Conservation (phyloP, 2,888 invertebrate genomes). For the Augiades crinisus region DNA sequence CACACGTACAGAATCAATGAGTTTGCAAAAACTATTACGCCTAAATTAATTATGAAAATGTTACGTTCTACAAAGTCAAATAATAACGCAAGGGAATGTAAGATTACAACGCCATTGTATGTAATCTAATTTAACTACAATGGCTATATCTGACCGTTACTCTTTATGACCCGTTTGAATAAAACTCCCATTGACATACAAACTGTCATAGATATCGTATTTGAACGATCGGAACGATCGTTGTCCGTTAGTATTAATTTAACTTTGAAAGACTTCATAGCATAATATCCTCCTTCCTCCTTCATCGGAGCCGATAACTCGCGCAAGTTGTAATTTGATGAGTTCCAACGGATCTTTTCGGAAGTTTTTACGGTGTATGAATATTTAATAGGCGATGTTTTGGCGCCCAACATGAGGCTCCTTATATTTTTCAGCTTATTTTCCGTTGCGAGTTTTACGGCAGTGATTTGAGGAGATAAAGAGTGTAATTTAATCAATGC, state of each 20-base stretch:
- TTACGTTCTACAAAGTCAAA: too few species aligned
- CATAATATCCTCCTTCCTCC: slow-evolving; percentile 26
- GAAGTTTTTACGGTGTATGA: slow-evolving; percentile 61
- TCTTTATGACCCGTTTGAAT: slow-evolving; percentile 20
- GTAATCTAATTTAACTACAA: slow-evolving; percentile 7
- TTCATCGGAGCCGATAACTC: slow-evolving; percentile 43
- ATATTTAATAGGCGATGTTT: slow-evolving; percentile 59
- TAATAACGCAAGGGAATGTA: neutral
- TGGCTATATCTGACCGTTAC: slow-evolving; percentile 18
- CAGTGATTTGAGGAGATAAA: slow-evolving; percentile 47
- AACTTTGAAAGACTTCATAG: slow-evolving; percentile 25
- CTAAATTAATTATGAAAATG: too few species aligned
- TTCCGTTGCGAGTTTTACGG: slow-evolving; percentile 42
- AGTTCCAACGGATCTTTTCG: slow-evolving; percentile 50
- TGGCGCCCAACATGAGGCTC: slow-evolving; percentile 57
- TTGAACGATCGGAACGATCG: slow-evolving; percentile 18
- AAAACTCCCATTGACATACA: slow-evolving; percentile 26
- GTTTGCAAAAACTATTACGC: too few species aligned
- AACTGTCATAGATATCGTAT: slow-evolving; percentile 26
- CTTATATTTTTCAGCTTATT: slow-evolving; percentile 43
- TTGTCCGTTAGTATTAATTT: slow-evolving; percentile 23
- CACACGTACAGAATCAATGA: too few species aligned
- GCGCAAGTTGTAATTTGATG: slow-evolving; percentile 65
- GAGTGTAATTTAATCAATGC: slow-evolving; percentile 47
- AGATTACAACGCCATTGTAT: neutral